Conservation (phyloP, 2,888 invertebrate genomes). For the Drosophila paranaensis region DNA sequence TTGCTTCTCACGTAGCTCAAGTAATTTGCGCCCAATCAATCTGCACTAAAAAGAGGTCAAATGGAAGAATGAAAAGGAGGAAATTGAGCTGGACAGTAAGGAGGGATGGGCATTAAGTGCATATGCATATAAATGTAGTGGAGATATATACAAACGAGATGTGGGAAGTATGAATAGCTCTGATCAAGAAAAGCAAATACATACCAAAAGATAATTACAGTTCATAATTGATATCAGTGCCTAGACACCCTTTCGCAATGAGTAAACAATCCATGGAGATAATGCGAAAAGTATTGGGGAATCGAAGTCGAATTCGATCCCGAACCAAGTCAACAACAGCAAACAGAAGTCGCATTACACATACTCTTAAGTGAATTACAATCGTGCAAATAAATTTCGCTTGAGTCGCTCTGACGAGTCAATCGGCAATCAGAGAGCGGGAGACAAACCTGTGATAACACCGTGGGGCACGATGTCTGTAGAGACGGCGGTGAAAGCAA, state of each 20-base stretch:
- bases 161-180: neutral
- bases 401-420: constrained; percentile 24
- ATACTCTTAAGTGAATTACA: constrained; percentile 33
- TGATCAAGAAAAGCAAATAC: neutral
- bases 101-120: too few relatives aligned
- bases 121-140: neutral
- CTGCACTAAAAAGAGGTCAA: constrained; percentile 7
- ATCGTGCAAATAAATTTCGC: constrained; percentile 46
- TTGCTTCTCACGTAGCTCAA: constrained; percentile 53
- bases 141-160: neutral
- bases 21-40: constrained; percentile 41
- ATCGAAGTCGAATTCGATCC: neutral
- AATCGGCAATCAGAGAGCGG: constrained; percentile 27
- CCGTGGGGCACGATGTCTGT: constrained; percentile 15
- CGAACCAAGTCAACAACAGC: constrained; percentile 24
- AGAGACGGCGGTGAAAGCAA: constrained; percentile 67
- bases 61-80: neutral
- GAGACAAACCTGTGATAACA: constrained; percentile 42
- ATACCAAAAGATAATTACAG: neutral
- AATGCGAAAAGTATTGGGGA: constrained; percentile 28
- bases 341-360: constrained; percentile 31
- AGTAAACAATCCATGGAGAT: constrained; percentile 40
- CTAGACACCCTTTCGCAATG: constrained; percentile 38
- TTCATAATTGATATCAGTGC: neutral
- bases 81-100: too few relatives aligned